Evolutionary conservation across 2,113 vertebrate species (phyloP).

Genomic region (Cryptotis parvus): DNA sequence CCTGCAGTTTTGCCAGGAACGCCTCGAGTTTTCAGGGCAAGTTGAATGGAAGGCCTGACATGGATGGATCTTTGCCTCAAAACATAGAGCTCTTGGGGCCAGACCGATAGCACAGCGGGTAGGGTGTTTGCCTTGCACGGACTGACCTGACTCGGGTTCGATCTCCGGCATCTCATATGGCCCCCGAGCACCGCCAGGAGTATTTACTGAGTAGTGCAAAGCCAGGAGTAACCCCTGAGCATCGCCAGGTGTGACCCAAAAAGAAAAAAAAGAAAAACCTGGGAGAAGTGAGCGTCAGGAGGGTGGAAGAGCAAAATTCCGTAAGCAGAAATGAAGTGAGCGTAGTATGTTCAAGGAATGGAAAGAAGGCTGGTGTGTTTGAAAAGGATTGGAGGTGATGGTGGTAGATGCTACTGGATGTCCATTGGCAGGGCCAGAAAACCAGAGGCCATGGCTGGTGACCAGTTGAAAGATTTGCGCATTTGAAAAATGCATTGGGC

Average conservation of each 20-base stretch:
- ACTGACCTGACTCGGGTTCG: too few species aligned
- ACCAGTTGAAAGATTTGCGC: neutral
- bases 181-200: too few species aligned
- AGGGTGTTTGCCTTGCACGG: too few species aligned
- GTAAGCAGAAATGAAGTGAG: slow-evolving; percentile 38
- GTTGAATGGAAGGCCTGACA: neutral
- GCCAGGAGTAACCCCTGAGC: too few species aligned
- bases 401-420: neutral
- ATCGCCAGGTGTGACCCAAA: too few species aligned
- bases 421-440: neutral
- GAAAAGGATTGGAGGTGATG: neutral
- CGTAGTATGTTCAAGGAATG: neutral
- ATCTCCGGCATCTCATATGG: too few species aligned
- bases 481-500: neutral
- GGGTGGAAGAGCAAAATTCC: neutral
- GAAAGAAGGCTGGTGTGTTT: neutral
- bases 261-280: too few species aligned
- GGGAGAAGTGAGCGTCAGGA: neutral
- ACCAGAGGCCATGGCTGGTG: neutral
- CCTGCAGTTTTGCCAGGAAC: neutral
- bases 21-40: neutral
- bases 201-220: too few species aligned
- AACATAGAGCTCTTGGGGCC: neutral
- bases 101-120: too few species aligned
- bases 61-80: neutral